phyloP scores from a whole-genome alignment of 2,113 vertebrate genomes.

The rabbit (Oryctolagus cuniculus) region DNA sequence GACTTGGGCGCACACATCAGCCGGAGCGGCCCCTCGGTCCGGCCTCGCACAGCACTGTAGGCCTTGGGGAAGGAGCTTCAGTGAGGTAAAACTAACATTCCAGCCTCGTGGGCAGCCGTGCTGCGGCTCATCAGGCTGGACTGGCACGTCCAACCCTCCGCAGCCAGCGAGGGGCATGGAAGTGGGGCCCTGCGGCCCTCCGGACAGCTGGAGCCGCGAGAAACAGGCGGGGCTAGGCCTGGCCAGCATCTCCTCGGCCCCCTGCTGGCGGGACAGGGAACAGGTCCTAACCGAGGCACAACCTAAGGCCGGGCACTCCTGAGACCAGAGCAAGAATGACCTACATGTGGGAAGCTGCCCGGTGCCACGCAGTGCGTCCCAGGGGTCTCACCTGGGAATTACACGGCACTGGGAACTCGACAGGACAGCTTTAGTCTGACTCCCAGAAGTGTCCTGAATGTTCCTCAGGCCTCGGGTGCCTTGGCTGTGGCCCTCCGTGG shows the following conservation, averaged over 20 bases:
- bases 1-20: not conserved
- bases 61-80: slow-evolving; percentile 65
- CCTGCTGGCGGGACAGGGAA: not conserved
- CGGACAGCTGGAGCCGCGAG: too few relatives aligned
- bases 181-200: too few relatives aligned
- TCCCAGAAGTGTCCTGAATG: slow-evolving; percentile 37
- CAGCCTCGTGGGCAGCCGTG: not conserved
- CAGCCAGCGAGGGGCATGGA: not conserved
- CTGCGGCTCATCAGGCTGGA: not conserved
- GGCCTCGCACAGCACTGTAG: not conserved
- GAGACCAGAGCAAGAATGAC: not conserved
- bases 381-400: not conserved
- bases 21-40: not conserved
- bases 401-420: slow-evolving; percentile 35
- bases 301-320: slow-evolving; percentile 15
- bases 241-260: not conserved
- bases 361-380: not conserved
- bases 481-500: slow-evolving; percentile 17
- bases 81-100: slow-evolving; percentile 54
- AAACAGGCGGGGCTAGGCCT: not conserved
- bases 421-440: slow-evolving; percentile 54
- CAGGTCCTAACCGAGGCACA: slow-evolving; percentile 39
- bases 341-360: not conserved
- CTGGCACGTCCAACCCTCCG: not conserved
- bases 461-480: slow-evolving; percentile 58